Evolutionary conservation across 2,888 invertebrate species (phyloP).

Genomic region (Bombyx huttoni): DNA sequence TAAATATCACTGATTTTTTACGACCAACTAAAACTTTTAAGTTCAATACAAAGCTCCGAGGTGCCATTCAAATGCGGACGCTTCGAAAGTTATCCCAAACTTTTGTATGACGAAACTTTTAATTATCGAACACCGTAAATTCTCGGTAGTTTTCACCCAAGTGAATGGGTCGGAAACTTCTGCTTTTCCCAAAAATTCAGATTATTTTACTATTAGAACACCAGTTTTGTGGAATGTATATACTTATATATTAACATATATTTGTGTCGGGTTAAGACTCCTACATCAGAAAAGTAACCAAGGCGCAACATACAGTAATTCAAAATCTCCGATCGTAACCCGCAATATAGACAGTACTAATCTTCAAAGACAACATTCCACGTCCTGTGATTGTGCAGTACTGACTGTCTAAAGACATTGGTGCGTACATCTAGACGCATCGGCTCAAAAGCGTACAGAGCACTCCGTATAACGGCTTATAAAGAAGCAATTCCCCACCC

Average conservation of each 20-base stretch:
- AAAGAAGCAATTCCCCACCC: no score
- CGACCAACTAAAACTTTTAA: constrained; percentile 12
- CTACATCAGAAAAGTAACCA: no score
- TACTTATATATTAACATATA: not conserved
- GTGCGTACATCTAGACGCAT: no score
- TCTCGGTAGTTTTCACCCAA: constrained; percentile 8
- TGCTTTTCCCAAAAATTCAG: not conserved
- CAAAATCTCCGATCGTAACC: no score
- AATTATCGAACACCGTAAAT: constrained; percentile 21
- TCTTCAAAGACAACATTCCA: no score
- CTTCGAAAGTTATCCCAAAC: constrained; percentile 14
- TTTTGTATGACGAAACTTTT: constrained; percentile 21
- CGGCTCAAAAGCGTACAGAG: no score
- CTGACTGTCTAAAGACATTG: no score
- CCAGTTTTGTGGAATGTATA: not conserved
- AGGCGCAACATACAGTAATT: no score
- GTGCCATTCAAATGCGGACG: constrained; percentile 12
- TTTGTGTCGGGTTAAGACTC: no score
- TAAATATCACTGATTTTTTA: constrained; percentile 5
- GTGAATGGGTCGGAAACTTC: not conserved
- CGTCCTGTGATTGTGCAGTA: no score
- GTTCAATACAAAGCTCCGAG: constrained; percentile 13
- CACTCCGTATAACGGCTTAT: no score
- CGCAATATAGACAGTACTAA: no score
- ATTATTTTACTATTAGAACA: not conserved